Percentiles rank a stretch among this genome's conserved stretches.
phyloP scores from a whole-genome alignment of 2,113 vertebrate genomes.

The Pollimyrus isidori region DNA sequence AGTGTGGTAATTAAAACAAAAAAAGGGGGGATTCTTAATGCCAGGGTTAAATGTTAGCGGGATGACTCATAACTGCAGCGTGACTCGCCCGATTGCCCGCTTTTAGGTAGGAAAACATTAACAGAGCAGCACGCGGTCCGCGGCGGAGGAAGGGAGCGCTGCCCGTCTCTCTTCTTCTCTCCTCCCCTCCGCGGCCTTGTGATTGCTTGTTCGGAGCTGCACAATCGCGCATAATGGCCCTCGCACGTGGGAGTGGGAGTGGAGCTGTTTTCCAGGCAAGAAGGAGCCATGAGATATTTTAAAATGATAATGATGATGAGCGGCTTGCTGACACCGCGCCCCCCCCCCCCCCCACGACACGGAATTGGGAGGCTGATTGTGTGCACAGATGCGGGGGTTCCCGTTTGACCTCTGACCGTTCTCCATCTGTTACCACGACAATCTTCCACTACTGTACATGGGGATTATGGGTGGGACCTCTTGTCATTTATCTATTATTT shows the following conservation, averaged over 20 bases:
- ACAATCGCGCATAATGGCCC: constrained; percentile 10
- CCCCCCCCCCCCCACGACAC: not conserved
- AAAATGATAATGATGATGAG: not conserved
- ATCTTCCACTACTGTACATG: not conserved
- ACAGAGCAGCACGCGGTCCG: not conserved
- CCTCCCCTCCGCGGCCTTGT: not conserved
- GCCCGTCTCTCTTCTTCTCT: not conserved
- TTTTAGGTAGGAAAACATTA: constrained; percentile 11
- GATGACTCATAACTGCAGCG: not conserved
- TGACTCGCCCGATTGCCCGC: not conserved
- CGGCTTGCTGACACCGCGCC: not conserved
- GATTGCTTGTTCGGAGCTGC: constrained; percentile 1
- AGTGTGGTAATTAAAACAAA: constrained; percentile 16
- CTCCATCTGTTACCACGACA: not conserved
- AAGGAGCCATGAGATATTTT: not conserved
- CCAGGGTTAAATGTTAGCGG: not conserved
- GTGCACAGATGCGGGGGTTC: not conserved
- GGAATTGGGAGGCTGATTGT: no score
- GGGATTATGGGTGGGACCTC: not conserved
- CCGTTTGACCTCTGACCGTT: not conserved
- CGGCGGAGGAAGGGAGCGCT: not conserved
- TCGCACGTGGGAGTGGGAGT: constrained; percentile 4
- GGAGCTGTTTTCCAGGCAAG: constrained; percentile 6
- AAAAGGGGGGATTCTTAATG: constrained; percentile 6
- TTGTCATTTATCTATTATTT: not conserved